Conservation (phyloP, 2,797 vertebrate species). For the Epinephelus coioides region DNA sequence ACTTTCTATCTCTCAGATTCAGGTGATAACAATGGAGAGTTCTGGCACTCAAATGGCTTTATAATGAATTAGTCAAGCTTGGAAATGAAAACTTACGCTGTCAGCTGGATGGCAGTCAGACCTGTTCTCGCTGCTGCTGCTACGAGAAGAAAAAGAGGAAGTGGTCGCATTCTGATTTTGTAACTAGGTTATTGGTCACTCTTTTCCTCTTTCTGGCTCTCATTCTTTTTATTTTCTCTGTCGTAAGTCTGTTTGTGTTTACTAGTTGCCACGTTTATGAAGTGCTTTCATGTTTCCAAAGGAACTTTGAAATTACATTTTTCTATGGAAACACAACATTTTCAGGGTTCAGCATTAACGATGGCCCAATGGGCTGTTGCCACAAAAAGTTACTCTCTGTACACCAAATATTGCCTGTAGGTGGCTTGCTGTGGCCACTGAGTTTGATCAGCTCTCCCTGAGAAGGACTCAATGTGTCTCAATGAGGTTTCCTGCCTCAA, state of each 20-base stretch:
- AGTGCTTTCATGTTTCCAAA: slow-evolving; percentile 15
- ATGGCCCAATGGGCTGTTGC: too few relatives aligned
- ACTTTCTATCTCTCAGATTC: slow-evolving; percentile 55
- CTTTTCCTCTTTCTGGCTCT: background rate
- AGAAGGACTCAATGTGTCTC: too few relatives aligned
- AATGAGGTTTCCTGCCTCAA: too few relatives aligned
- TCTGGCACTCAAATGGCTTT: slow-evolving; percentile 58
- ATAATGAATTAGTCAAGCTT: slow-evolving; percentile 79
- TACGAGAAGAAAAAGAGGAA: slow-evolving; percentile 54
- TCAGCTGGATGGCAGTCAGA: slow-evolving; percentile 63
- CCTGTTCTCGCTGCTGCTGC: slow-evolving; percentile 47
- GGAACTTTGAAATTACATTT: slow-evolving; percentile 29
- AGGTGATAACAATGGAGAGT: slow-evolving; percentile 54
- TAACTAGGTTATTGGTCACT: slow-evolving; percentile 72
- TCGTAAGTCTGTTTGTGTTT: slow-evolving; percentile 24
- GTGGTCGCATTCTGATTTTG: slow-evolving; percentile 63
- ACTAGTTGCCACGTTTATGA: slow-evolving; percentile 26
- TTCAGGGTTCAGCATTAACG: background rate
- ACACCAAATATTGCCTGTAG: too few relatives aligned
- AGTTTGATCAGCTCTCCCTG: too few relatives aligned
- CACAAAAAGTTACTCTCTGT: too few relatives aligned
- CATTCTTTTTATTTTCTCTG: slow-evolving; percentile 28
- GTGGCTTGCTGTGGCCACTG: too few relatives aligned
- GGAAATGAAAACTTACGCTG: slow-evolving; percentile 69
- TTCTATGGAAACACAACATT: slow-evolving; percentile 11